phyloP scores from a whole-genome alignment of 1,140 invertebrate genomes.

The Hyles euphorbiae region DNA sequence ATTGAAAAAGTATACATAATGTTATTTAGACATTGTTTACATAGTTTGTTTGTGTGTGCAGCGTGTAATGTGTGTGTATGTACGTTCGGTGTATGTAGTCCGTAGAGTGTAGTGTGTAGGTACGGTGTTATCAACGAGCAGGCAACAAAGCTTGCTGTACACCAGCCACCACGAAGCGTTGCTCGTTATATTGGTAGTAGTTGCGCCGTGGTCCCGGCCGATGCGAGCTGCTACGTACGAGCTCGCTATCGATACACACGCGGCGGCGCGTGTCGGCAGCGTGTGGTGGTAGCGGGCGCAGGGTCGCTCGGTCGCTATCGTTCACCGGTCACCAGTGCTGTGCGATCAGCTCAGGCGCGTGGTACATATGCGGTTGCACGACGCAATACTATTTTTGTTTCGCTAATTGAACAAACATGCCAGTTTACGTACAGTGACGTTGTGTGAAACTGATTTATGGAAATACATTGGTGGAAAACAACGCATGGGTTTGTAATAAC shows the following conservation, averaged over 20 bases:
- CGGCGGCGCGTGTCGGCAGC: constrained; percentile 32
- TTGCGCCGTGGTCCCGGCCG: constrained; percentile 6
- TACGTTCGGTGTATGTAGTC: constrained; percentile 4
- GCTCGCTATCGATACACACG: constrained; percentile 24
- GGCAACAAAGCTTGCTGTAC: constrained; percentile 34
- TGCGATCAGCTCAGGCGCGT: constrained; percentile 56
- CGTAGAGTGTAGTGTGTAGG: constrained; percentile 49
- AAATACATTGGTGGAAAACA: constrained; percentile 42
- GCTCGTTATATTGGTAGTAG: neutral
- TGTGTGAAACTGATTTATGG: constrained; percentile 50
- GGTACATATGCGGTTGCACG: constrained; percentile 40
- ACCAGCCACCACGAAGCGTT: constrained; percentile 25
- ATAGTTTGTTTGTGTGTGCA: no score
- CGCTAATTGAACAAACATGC: constrained; percentile 47
- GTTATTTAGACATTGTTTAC: no score
- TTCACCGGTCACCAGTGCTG: constrained; percentile 61
- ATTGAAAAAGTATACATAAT: no score
- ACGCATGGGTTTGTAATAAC: constrained; percentile 33
- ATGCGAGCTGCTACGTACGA: neutral
- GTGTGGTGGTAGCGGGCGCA: constrained; percentile 50
- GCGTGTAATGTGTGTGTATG: no score
- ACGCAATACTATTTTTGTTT: constrained; percentile 24
- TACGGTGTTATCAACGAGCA: constrained; percentile 6
- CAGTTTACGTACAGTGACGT: constrained; percentile 57
- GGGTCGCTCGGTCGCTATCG: constrained; percentile 66